Evolutionary conservation across 1,140 invertebrate genomes (phyloP).

Genomic region (Papilio glaucus): DNA sequence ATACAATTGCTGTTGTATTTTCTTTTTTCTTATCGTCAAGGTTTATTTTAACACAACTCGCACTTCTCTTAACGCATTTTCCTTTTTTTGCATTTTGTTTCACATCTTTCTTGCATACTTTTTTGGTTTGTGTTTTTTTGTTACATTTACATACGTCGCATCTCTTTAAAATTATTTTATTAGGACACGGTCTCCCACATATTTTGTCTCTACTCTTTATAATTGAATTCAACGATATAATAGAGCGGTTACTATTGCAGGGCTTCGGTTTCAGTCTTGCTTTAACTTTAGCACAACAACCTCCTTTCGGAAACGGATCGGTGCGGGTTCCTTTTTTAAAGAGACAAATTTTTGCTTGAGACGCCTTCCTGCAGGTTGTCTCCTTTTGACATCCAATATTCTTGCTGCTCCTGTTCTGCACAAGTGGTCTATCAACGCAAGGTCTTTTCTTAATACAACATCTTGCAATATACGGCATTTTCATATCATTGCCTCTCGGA

Average conservation of each 20-base stretch:
- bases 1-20: slow-evolving; percentile 12
- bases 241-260: slow-evolving; percentile 1
- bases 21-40: slow-evolving; percentile 1
- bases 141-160: slow-evolving; percentile 22
- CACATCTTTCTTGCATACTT: slow-evolving; percentile 22
- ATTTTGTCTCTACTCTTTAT: slow-evolving; percentile 5
- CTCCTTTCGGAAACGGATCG: slow-evolving; percentile 11
- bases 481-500: slow-evolving; percentile 6
- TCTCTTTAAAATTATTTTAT: background rate
- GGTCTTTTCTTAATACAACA: slow-evolving; percentile 27
- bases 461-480: slow-evolving; percentile 11
- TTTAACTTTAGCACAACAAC: slow-evolving; percentile 9
- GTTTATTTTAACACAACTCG: slow-evolving; percentile 7
- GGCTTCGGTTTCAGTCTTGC: slow-evolving; percentile 17
- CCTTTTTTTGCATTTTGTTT: background rate
- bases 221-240: background rate
- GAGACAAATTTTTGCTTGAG: slow-evolving; percentile 21
- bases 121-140: slow-evolving; percentile 33
- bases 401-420: slow-evolving; percentile 2
- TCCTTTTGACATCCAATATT: slow-evolving; percentile 12
- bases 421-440: background rate
- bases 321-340: slow-evolving; percentile 16
- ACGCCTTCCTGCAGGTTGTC: slow-evolving; percentile 7
- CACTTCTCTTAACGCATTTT: slow-evolving; percentile 13
- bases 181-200: slow-evolving; percentile 1